Base-by-base conservation (phyloP, 2,888 invertebrate genomes). In the Chymomyza amoena region DNA sequence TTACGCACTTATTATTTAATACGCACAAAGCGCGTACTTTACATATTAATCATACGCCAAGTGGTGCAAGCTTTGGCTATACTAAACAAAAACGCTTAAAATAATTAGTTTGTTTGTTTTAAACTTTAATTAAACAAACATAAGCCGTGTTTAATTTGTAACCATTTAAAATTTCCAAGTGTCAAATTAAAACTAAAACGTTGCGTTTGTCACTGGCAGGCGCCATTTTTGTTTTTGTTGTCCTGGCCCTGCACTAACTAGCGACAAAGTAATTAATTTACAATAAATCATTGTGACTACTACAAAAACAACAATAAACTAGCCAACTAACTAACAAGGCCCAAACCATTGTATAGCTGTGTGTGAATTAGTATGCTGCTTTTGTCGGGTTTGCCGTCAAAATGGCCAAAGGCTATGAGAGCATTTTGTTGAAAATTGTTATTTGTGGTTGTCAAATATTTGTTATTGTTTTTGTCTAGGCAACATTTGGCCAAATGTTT, bases 41-140 rank as follows among this genome's bases (percentile, higher is more conserved):
- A 16, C 57, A 70, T 64, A 87, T 83, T 83, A 87, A 87, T 87
- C 84, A 83, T 81, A 80, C 75, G 82, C 78, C 87, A 86, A 82
- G 82, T 86, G 84, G 57, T 63, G 59, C 61, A 13, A 7, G 10
- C 13, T 9, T 54, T 20, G 16, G 54, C 15, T 13, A 57, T 54
- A 25, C 57, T 18, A 18, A 69, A 32, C 61, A 59, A 57, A 59
- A 57, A 70, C 59, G 74, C 69, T 69, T 61, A 75, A 78, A 82
- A 82, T 83, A 87, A 83, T 83, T 83, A 80, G 78, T 75, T 82
- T 82, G 77, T 86, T 82, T 79, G 81, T 70, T 69, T 70, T 69
- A 70, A 81, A 79, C 83, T 73, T 81, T 81, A 81, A 86, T 83
- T 81, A 83, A 83, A 80, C 69, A 73, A 76, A 72, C 80, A 75